phyloP scores from a whole-genome alignment of 2,113 vertebrate species.

The Ailuropoda melanoleuca region DNA sequence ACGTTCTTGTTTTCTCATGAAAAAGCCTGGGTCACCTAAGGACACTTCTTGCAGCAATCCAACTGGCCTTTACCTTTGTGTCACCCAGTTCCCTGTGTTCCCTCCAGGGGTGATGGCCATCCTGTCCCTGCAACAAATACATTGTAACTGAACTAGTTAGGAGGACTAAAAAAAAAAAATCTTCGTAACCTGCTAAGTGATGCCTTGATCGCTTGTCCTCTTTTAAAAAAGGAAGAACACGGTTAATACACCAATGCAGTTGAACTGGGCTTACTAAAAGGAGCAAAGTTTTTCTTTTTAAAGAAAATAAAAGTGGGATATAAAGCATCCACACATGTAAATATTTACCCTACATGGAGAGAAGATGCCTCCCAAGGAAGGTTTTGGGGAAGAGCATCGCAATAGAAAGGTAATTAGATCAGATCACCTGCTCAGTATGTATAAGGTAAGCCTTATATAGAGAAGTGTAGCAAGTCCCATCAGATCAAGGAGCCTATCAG shows the following conservation, averaged over 20 bases:
- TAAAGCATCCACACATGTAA: neutral
- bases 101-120: slow-evolving; percentile 4
- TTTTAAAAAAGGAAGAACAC: slow-evolving; percentile 23
- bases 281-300: neutral
- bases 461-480: neutral
- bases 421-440: neutral
- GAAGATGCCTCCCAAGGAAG: neutral
- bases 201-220: neutral
- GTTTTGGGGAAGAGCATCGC: neutral
- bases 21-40: slow-evolving; percentile 48
- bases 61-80: neutral
- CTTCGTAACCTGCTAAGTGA: slow-evolving; percentile 39
- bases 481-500: neutral
- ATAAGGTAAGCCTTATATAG: neutral
- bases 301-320: neutral
- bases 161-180: neutral
- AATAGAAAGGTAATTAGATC: neutral
- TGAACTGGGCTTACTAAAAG: neutral
- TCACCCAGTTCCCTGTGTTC: slow-evolving; percentile 40
- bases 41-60: neutral
- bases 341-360: neutral
- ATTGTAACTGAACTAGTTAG: slow-evolving; percentile 26
- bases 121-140: slow-evolving; percentile 50
- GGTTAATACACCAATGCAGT: neutral
- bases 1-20: slow-evolving; percentile 10